Conservation (phyloP, 1,140 invertebrate species). For the Cydia splendana region DNA sequence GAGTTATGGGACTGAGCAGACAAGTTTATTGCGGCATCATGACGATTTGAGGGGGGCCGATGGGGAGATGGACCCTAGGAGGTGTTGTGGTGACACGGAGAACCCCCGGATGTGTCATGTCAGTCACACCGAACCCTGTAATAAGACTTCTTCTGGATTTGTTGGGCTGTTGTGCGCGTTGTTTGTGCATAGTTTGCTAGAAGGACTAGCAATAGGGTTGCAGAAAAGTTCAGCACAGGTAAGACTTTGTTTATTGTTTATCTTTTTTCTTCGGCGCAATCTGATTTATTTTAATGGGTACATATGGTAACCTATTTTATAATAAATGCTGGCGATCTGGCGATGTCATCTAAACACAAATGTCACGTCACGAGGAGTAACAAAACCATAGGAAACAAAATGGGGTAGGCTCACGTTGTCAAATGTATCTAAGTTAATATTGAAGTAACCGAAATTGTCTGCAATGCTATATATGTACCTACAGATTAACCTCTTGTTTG, state of each 20-base stretch:
- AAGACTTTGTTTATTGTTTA: conserved; percentile 35
- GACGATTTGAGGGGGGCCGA: conserved; percentile 42
- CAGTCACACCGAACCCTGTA: conserved; percentile 82
- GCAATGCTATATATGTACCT: no score
- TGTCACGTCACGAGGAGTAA: no score
- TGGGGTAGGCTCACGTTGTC: no score
- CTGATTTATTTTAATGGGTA: background rate
- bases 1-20: conserved; percentile 57
- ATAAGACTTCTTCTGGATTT: conserved; percentile 79
- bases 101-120: conserved; percentile 83
- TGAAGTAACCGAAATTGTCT: no score
- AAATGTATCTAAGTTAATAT: no score
- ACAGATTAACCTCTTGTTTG: no score
- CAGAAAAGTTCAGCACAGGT: conserved; percentile 83
- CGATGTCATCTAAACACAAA: no score
- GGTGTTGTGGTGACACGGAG: conserved; percentile 67
- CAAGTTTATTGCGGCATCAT: conserved; percentile 41
- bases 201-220: conserved; percentile 91
- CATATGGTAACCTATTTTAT: no score
- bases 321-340: no score
- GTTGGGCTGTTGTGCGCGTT: conserved; percentile 85
- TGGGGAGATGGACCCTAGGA: conserved; percentile 50
- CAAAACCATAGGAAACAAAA: no score
- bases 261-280: background rate
- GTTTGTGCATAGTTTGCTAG: conserved; percentile 88